phyloP scores from a whole-genome alignment of 2,888 invertebrate genomes.

The Cristatella mucedo region DNA sequence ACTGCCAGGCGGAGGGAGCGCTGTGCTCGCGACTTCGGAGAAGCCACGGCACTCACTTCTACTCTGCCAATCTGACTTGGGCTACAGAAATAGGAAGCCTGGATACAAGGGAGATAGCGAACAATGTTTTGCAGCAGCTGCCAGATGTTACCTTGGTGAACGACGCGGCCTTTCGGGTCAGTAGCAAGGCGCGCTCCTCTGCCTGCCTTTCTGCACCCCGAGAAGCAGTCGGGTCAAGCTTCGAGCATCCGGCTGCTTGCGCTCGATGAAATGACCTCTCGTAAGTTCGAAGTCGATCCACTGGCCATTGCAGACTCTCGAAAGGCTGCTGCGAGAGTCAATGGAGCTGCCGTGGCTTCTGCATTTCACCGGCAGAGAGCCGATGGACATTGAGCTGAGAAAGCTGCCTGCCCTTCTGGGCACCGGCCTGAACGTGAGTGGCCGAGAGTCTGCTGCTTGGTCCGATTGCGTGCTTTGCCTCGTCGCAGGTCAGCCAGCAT shows the following conservation, averaged over 20 bases:
- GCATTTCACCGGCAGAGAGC: conserved; percentile 31
- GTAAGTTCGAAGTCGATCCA: too few species aligned
- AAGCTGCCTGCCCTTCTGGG: conserved; percentile 47
- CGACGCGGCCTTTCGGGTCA: conserved; percentile 47
- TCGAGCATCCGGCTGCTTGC: too few species aligned
- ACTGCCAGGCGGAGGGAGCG: conserved; percentile 39
- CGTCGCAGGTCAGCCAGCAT: too few species aligned
- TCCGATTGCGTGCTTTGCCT: too few species aligned
- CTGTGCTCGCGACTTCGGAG: conserved; percentile 42
- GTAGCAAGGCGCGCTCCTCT: too few species aligned
- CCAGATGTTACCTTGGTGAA: conserved; percentile 48
- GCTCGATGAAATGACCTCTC: too few species aligned
- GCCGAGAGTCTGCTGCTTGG: too few species aligned
- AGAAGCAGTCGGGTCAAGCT: too few species aligned
- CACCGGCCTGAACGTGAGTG: conserved; percentile 38
- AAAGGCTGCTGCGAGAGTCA: too few species aligned
- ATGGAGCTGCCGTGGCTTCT: conserved; percentile 31
- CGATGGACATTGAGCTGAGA: conserved; percentile 41
- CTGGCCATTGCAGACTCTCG: too few species aligned
- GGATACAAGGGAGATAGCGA: conserved; percentile 45
- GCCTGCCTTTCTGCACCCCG: too few species aligned
- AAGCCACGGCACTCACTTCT: conserved; percentile 37
- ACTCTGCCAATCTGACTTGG: conserved; percentile 12
- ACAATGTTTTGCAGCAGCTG: conserved; percentile 46
- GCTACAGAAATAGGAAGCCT: conserved; percentile 22